Base-by-base conservation (phyloP, 2,113 vertebrate genomes). In the Chloropsis hardwickii region DNA sequence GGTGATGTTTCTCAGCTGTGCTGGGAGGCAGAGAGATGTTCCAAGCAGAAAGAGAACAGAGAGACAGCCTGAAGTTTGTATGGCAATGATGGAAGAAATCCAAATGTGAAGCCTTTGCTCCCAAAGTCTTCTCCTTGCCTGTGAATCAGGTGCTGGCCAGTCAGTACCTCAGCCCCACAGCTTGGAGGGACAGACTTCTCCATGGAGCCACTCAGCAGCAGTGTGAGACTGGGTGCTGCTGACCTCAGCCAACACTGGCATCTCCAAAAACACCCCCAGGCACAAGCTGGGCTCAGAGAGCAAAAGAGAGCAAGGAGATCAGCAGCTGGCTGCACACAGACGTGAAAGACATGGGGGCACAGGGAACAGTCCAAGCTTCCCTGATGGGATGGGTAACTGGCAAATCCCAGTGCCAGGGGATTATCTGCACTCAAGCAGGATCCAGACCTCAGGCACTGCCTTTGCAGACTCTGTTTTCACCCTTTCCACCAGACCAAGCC, bases 181-280 rank as follows among this genome's bases (percentile, higher is more conserved):
- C 70, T 29, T 33, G 39, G 39, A 62, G 65, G 65, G 29, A 71
- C 39, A 74, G 65, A 58, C 11, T 16, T 78, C 20, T 17, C 58
- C 11, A 6, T 14, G 28, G n/a, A 79, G 86, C 44, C 0, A 0
- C 71, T 50, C 57, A 35, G 67, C 48, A 81, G 62, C 8, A 0
- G 7, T 28, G 18, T 51, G 50, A 53, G 12, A 21, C 40, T 31
- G 54, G 28, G 14, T 31, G 44, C 65, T 88, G 78, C 84, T 66
- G 69, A 61, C 20, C 50, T n/a, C 45, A 60, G 0, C 16, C 45
- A 81, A 8, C 0, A 1, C 19, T 4, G 4, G 15, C 50, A 70
- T 45, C 35, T 70, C 72, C 47, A 78, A 48, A 74, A 92, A 35
- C 27, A 73, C 7, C 31, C 33, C 47, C 60, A 62, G 47, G 35